phyloP scores from a whole-genome alignment of 1,140 invertebrate genomes.

The Monochamus saltuarius region DNA sequence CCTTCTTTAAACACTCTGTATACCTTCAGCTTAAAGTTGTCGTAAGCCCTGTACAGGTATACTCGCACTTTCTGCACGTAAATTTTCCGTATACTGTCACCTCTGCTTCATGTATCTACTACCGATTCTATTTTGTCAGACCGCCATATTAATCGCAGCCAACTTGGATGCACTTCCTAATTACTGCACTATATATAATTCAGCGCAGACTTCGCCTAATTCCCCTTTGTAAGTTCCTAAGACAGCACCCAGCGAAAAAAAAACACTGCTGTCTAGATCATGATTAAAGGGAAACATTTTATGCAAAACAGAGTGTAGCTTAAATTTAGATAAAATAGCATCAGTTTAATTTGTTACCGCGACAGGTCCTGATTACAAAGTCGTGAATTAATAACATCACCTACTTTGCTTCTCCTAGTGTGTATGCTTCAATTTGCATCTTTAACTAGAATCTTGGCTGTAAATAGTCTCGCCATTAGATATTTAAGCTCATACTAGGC shows the following conservation, averaged over 20 bases:
- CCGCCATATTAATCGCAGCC: too few relatives aligned
- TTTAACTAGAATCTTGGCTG: constrained; percentile 28
- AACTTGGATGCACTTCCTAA: constrained; percentile 6
- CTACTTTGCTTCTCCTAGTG: constrained; percentile 23
- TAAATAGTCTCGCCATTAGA: constrained; percentile 18
- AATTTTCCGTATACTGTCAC: too few relatives aligned
- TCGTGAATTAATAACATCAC: constrained; percentile 29
- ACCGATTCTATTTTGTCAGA: too few relatives aligned
- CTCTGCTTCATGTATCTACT: too few relatives aligned
- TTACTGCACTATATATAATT: constrained; percentile 18
- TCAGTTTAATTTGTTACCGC: constrained; percentile 28
- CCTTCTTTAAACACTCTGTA: too few relatives aligned
- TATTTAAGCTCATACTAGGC: constrained; percentile 18
- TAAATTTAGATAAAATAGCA: constrained; percentile 16
- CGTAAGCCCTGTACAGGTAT: too few relatives aligned
- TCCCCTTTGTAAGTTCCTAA: too few relatives aligned
- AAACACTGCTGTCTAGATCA: background rate
- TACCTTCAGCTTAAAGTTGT: too few relatives aligned
- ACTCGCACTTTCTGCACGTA: too few relatives aligned
- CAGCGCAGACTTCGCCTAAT: constrained; percentile 9
- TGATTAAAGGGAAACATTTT: background rate
- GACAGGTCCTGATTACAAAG: constrained; percentile 24
- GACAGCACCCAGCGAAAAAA: too few relatives aligned
- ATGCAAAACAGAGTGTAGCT: background rate
- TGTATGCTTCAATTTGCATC: constrained; percentile 31